Conservation (phyloP, 2,797 vertebrate genomes). For the Threskiornis aethiopicus region DNA sequence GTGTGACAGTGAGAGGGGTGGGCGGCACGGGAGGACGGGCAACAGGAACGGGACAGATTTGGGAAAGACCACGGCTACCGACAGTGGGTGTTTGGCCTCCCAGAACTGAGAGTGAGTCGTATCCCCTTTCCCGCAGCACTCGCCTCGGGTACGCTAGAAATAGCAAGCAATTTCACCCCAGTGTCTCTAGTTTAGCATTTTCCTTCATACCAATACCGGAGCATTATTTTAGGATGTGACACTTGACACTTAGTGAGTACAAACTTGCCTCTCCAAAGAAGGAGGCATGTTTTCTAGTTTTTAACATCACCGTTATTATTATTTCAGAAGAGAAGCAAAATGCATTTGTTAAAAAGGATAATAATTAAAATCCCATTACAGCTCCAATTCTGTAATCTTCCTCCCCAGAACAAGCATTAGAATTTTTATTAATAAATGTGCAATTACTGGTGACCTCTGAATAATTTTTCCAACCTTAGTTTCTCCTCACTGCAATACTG, state of each 20-base stretch:
- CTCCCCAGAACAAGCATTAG: constrained; percentile 14
- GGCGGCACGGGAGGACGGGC: not conserved
- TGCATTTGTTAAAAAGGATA: not conserved
- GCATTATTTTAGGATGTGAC: not conserved
- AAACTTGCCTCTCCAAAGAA: not conserved
- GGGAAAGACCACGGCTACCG: not conserved
- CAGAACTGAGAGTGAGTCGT: not conserved
- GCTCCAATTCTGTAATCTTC: constrained; percentile 21
- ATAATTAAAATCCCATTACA: constrained; percentile 42
- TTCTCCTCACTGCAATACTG: not conserved
- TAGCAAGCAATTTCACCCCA: not conserved
- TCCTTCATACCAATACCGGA: not conserved
- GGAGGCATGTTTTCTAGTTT: not conserved
- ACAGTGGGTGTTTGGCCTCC: not conserved
- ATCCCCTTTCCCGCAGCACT: not conserved
- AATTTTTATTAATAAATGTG: constrained; percentile 22
- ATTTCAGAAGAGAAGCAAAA: not conserved
- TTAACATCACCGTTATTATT: not conserved
- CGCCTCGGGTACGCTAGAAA: not conserved
- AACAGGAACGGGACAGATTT: not conserved
- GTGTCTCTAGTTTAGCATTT: not conserved
- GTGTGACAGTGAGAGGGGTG: not conserved
- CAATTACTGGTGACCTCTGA: constrained; percentile 22
- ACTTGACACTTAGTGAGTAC: not conserved
- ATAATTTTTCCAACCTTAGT: constrained; percentile 17